Evolutionary conservation across 2,113 vertebrate species (phyloP).

Genomic region (Climacteris rufus): DNA sequence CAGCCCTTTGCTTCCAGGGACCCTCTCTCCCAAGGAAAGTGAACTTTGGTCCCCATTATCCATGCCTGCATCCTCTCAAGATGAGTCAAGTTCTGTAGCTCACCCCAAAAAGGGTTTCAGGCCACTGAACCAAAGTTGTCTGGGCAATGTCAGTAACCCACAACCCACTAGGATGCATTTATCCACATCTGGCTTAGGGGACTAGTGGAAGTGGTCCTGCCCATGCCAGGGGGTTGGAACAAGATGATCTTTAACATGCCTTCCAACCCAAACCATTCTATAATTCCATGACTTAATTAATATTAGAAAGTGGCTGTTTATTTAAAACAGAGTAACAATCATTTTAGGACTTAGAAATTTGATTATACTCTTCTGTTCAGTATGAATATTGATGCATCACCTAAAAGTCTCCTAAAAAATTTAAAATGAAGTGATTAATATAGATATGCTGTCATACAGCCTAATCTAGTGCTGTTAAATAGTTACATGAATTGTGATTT

Average conservation of each 20-base stretch:
- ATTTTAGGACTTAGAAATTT: not conserved
- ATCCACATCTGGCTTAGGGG: not conserved
- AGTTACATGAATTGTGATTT: not conserved
- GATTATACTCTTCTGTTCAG: not conserved
- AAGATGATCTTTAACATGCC: not conserved
- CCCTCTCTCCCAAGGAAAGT: accelerated
- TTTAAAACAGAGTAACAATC: not conserved
- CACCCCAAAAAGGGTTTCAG: not conserved
- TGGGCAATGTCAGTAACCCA: not conserved
- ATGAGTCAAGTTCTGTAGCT: not conserved
- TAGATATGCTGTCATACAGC: not conserved
- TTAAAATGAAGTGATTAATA: not conserved
- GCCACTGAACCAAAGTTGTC: not conserved
- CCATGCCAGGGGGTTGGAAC: not conserved
- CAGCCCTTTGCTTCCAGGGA: not conserved
- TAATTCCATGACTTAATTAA: not conserved
- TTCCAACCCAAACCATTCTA: not conserved
- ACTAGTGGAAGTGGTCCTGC: not conserved
- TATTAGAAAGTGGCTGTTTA: not conserved
- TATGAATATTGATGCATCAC: not conserved
- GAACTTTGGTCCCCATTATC: not conserved
- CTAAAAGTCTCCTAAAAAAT: not conserved
- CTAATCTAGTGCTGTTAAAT: not conserved
- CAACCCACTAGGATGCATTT: not conserved
- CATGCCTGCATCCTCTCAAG: not conserved